Evolutionary conservation across 1,140 invertebrate species (phyloP).

Genomic region (Watersipora subatra): DNA sequence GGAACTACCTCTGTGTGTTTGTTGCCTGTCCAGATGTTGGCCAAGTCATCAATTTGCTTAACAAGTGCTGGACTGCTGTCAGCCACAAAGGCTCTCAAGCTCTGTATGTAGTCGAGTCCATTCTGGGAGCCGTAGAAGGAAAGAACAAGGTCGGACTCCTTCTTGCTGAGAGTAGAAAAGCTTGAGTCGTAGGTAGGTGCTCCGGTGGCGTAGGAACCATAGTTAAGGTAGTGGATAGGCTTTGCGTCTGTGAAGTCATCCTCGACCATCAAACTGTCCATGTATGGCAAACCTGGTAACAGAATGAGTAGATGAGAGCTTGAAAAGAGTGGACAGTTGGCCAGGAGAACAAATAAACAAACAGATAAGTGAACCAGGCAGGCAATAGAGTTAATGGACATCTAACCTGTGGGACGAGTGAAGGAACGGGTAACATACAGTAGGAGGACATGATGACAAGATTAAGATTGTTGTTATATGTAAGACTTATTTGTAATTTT

Average conservation of each 20-base stretch:
- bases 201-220: conserved; percentile 87
- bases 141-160: conserved; percentile 79
- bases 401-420: no score
- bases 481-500: no score
- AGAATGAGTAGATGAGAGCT: neutral
- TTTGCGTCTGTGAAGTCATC: neutral
- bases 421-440: neutral
- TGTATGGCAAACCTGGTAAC: neutral
- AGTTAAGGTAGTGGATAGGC: conserved; percentile 76
- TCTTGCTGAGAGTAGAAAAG: conserved; percentile 80
- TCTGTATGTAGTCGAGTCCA: conserved; percentile 64
- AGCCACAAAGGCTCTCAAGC: conserved; percentile 64
- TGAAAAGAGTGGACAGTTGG: neutral
- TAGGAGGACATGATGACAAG: no score
- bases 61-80: conserved; percentile 62
- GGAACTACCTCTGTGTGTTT: conserved; percentile 64
- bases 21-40: conserved; percentile 67
- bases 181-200: conserved; percentile 88
- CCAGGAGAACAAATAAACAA: no score
- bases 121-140: conserved; percentile 79
- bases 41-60: conserved; percentile 65
- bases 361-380: no score
- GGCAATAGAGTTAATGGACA: no score
- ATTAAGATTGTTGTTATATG: no score
- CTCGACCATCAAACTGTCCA: neutral